phyloP scores from a whole-genome alignment of 2,888 invertebrate genomes.

The Drosophila ochracea region DNA sequence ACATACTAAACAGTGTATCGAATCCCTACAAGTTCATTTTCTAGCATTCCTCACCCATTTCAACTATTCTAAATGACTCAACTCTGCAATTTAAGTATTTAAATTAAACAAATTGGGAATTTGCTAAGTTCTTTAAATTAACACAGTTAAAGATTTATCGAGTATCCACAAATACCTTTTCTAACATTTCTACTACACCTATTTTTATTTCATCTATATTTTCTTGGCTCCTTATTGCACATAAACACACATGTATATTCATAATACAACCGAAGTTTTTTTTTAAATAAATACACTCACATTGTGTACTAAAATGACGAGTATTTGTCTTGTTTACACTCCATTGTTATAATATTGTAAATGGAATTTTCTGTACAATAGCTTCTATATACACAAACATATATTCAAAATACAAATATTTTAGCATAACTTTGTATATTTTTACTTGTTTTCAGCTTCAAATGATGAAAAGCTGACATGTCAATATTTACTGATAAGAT shows the following conservation, averaged over 20 bases:
- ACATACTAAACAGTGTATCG: background rate
- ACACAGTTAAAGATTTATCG: background rate
- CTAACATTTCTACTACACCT: background rate
- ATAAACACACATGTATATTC: background rate
- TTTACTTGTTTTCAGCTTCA: slow-evolving; percentile 43
- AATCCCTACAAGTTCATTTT: background rate
- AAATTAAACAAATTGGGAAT: background rate
- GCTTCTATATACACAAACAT: slow-evolving; percentile 28
- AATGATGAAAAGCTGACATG: slow-evolving; percentile 15
- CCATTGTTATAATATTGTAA: slow-evolving; percentile 49
- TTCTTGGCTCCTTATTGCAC: background rate
- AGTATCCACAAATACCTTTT: background rate
- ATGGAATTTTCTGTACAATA: slow-evolving; percentile 34
- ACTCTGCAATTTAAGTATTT: background rate
- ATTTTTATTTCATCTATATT: background rate
- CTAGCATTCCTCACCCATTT: background rate
- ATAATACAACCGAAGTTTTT: background rate
- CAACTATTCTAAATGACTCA: background rate
- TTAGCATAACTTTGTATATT: slow-evolving; percentile 18
- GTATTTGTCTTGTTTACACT: slow-evolving; percentile 37
- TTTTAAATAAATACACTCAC: slow-evolving; percentile 7
- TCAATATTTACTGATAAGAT: slow-evolving; percentile 47
- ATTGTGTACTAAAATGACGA: slow-evolving; percentile 13
- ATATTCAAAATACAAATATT: slow-evolving; percentile 28
- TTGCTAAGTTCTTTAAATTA: background rate